Evolutionary conservation across 2,113 vertebrate genomes (phyloP), one percentile per base, ranked within the genome.

Genomic region (Rousettus leschenaultii): DNA sequence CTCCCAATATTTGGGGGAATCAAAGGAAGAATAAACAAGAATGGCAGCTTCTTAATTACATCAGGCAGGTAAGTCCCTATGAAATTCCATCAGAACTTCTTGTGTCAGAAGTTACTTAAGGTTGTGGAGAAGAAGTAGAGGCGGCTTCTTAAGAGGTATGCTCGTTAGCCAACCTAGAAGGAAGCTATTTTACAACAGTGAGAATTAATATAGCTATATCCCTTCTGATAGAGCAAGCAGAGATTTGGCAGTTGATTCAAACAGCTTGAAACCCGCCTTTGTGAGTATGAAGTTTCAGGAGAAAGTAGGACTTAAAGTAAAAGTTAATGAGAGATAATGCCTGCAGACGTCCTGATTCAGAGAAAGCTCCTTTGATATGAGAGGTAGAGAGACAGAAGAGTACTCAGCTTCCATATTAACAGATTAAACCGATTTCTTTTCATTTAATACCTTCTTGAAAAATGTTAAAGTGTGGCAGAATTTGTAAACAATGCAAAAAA

Each of bases 381-480:
- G 96, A 97, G 95, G 96, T 86, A 87, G 53, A 45, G 16, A 53
- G 53, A 38, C 35, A 78, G 79, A 91, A 5, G 95, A 95, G 66
- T 4, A 24, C 4, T 33, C 86, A 94, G 90, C 93, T 98, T 97
- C 91, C 55, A 6, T 97, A 96, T 97, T 70, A 96, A 93, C 94
- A 97, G 82, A 94, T 96, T 96, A 96, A 55, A 82, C 95, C 66
- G 1, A 92, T 94, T 83, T 95, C 82, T 97, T 87, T 6, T 92
- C 96, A 73, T 87, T 98, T 86, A 57, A 96, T 10, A 0, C 96
- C 68, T 98, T 98, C 95, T 95, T 95, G 95, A 97, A 95, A 80
- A 86, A 88, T 89, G 80, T 95, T 66, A 33, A 40, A 15, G 43
- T 19, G 40, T 40, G 91, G 73, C 14, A 43, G 43, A 73, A 61